Percentiles rank a stretch among this genome's conserved stretches.
phyloP scores from a whole-genome alignment of 2,888 invertebrate species.

The Erebia ligea region DNA sequence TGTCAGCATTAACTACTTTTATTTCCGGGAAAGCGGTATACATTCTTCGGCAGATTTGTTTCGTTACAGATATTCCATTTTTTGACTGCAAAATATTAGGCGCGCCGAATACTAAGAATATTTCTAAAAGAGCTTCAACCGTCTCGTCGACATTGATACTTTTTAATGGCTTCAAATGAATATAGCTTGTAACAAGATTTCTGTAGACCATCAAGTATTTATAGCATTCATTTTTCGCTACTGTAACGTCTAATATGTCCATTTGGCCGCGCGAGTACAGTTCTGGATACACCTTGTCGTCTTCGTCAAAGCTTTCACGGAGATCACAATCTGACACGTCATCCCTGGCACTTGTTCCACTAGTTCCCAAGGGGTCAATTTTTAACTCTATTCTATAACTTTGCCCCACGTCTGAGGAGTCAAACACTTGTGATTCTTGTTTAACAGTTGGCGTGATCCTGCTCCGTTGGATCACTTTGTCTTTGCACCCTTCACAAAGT shows the following conservation, averaged over 20 bases:
- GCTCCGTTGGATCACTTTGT: constrained; percentile 41
- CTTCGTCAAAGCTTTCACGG: constrained; percentile 20
- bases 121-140: constrained; percentile 55
- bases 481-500: constrained; percentile 55
- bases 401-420: constrained; percentile 27
- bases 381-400: constrained; percentile 23
- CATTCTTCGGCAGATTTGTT: constrained; percentile 56
- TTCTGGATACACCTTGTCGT: constrained; percentile 49
- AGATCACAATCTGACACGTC: constrained; percentile 22
- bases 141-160: constrained; percentile 52
- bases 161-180: constrained; percentile 57
- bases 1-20: constrained; percentile 53
- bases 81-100: constrained; percentile 64
- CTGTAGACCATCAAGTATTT: constrained; percentile 61
- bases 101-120: constrained; percentile 61
- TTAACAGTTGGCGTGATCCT: constrained; percentile 17
- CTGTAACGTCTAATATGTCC: constrained; percentile 57
- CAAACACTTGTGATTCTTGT: neutral
- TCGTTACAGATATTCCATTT: constrained; percentile 55
- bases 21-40: constrained; percentile 50
- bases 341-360: constrained; percentile 23
- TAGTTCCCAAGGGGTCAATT: constrained; percentile 33
- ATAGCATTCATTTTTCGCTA: constrained; percentile 52
- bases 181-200: constrained; percentile 55
- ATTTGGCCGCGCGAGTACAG: constrained; percentile 59